Base-by-base conservation (phyloP, 2,888 invertebrate species). In the Lepidocyrtoides sp. region DNA sequence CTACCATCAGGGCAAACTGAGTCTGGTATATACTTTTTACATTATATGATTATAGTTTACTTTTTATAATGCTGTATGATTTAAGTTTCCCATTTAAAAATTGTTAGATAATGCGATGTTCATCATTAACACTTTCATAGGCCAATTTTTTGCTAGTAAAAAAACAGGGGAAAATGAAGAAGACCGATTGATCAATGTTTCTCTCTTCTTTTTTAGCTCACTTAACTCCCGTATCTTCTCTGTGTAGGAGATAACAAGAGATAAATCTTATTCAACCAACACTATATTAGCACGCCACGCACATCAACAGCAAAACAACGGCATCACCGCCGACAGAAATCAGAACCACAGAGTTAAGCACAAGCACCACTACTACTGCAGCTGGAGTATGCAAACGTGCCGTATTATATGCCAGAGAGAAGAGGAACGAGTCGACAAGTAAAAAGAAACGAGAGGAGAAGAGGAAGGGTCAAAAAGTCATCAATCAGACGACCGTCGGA, bases 401-500 rank as follows among this genome's bases (percentile, higher is more conserved):
- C n/a, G 48, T 48, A 14, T 51, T 48, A 51, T 54, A 29, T 54
- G 32, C 17, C 17, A 26, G 48, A 48, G 2, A 41, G 23, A 7
- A 69, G 36, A 69, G n/a, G 17, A 69, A 44, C 44, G n/a, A 44
- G 60, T 17, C 66, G 36, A 17, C 51, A n/a, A 54, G 14, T 23
- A 14, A 5, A 77, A 72, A 14, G 17, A 81, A 51, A 75, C 26
- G 51, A 51, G 44, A 41, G 72, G 17, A 54, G 54, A 54, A 54
- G 54, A 54, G 14, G 75, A 66, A 26, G 69, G 88, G 88, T 88
- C 88, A 88, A 88, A 81, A 88, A 88, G 88, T 88, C 88, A 88
- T 88, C 81, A 88, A 88, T 88, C 88, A 88, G 88, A 66, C 29
- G 81, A 81, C 69, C 41, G 57, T 54, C 81, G 60, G 63, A 63